Evolutionary conservation across 2,888 invertebrate species (phyloP).

Genomic region (Drosophila ezoana): DNA sequence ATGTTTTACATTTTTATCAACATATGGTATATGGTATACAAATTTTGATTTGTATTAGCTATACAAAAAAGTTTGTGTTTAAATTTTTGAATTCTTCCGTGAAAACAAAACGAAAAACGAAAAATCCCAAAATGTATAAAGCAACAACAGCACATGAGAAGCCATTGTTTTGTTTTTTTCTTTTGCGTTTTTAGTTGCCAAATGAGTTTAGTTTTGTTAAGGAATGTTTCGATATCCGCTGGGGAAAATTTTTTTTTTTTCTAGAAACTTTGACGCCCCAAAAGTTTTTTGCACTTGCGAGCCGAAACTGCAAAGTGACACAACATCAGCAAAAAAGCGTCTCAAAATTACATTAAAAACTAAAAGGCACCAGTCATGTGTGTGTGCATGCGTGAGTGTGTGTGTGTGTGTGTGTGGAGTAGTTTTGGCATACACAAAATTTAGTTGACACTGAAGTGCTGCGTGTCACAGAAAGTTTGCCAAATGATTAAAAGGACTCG

Average conservation of each 20-base stretch:
- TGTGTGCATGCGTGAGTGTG: constrained; percentile 23
- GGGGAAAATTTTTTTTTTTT: constrained; percentile 28
- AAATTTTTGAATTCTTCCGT: no score
- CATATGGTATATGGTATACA: no score
- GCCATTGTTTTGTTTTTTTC: background rate
- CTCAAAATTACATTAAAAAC: constrained; percentile 79
- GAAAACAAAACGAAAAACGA: no score
- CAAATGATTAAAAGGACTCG: constrained; percentile 80
- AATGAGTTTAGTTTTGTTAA: constrained; percentile 33
- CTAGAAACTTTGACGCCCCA: constrained; percentile 40
- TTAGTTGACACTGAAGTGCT: constrained; percentile 72
- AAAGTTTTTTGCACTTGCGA: constrained; percentile 59
- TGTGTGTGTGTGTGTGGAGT: constrained; percentile 36
- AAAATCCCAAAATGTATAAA: background rate
- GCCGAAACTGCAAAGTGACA: constrained; percentile 64
- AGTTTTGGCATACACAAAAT: constrained; percentile 77
- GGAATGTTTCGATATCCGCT: constrained; percentile 19
- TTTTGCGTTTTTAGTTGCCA: background rate
- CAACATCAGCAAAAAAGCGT: constrained; percentile 63
- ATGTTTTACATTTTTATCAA: no score
- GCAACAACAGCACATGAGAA: background rate
- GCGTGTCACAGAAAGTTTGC: constrained; percentile 78
- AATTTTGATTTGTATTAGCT: no score
- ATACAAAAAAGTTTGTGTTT: no score
- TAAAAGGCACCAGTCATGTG: constrained; percentile 59